These are phyloP conservation scores for Scolopax bukidnonensis DNA, from an alignment of 2,797 vertebrate species.

Conservation along the genomic window DNA sequence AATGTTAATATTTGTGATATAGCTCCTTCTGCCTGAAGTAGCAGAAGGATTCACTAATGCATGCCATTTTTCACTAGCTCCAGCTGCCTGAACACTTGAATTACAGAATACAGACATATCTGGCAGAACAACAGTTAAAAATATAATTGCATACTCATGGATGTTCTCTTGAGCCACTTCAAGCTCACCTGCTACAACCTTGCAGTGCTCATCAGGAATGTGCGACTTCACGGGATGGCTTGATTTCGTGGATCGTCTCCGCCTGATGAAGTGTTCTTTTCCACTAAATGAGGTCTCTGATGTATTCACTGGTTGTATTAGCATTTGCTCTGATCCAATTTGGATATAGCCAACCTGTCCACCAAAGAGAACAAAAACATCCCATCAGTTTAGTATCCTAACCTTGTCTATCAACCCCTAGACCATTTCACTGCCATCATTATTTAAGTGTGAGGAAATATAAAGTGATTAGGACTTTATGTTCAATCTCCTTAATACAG, in stretches of 20 bases:
- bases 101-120: neutral
- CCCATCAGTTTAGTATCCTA: neutral
- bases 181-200: constrained; percentile 85
- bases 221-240: neutral
- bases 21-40: neutral
- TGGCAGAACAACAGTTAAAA: neutral
- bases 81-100: neutral
- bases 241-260: constrained; percentile 67
- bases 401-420: neutral
- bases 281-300: constrained; percentile 79
- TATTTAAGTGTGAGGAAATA: neutral
- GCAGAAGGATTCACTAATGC: neutral
- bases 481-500: neutral
- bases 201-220: constrained; percentile 75
- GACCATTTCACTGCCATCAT: neutral
- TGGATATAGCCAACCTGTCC: constrained; percentile 89
- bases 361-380: neutral
- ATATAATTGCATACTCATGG: neutral
- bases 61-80: neutral
- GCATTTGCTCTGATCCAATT: constrained; percentile 84
- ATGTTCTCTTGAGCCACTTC: neutral
- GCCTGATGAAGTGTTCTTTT: constrained; percentile 83
- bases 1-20: neutral
- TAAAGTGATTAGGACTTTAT: neutral
- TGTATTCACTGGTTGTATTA: constrained; percentile 86